A percentile compares a stretch with the other conserved stretches of the same genome.
Evolutionary conservation across 2,888 invertebrate genomes (phyloP).

Genomic region (Fragum whitleyi): DNA sequence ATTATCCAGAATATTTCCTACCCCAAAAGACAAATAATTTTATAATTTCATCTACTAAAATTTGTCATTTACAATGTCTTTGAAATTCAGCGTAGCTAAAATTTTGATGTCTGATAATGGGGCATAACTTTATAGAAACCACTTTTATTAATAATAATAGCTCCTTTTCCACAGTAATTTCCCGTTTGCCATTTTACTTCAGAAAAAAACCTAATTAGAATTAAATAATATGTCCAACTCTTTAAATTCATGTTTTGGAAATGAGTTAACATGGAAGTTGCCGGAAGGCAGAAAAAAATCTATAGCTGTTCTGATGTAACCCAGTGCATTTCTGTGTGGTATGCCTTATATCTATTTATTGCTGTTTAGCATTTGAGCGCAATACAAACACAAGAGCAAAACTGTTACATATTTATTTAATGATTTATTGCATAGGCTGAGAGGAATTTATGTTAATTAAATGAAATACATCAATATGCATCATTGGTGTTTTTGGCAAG

Average conservation of each 20-base stretch:
- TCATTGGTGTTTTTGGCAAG: slow-evolving; percentile 10
- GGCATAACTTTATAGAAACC: too few relatives aligned
- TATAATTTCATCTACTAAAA: too few relatives aligned
- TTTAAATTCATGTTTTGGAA: too few relatives aligned
- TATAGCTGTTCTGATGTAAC: slow-evolving; percentile 1
- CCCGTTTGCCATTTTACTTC: too few relatives aligned
- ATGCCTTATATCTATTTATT: slow-evolving; percentile 20
- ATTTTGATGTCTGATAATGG: too few relatives aligned
- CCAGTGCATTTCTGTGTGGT: slow-evolving; percentile 21
- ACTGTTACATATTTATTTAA: slow-evolving; percentile 12
- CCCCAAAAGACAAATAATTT: not conserved
- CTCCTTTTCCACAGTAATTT: too few relatives aligned
- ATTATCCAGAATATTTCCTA: slow-evolving; percentile 3
- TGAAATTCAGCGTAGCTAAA: too few relatives aligned
- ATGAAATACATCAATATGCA: slow-evolving; percentile 14
- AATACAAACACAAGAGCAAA: not conserved
- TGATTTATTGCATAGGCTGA: slow-evolving; percentile 19
- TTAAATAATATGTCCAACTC: too few relatives aligned
- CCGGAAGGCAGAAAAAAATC: not conserved
- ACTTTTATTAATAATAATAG: too few relatives aligned
- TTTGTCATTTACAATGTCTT: too few relatives aligned
- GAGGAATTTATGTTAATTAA: slow-evolving; percentile 18
- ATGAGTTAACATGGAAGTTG: not conserved
- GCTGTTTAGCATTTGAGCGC: slow-evolving; percentile 4
- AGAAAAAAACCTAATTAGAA: too few relatives aligned